Evolutionary conservation across 1,140 invertebrate species (phyloP).

Genomic region (Rhagoletis zephyria): DNA sequence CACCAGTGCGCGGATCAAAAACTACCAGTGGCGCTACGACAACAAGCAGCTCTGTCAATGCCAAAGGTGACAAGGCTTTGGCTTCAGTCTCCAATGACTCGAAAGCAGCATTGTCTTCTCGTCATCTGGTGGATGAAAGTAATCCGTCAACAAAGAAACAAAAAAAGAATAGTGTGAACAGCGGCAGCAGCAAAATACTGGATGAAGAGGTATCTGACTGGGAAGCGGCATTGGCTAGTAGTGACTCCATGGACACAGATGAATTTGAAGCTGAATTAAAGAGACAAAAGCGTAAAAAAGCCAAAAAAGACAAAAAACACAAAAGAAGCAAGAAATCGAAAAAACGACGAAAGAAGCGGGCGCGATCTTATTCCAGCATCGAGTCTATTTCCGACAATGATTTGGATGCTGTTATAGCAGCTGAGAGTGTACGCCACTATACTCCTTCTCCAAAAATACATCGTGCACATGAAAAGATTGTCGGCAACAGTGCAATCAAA

Average conservation of each 20-base stretch:
- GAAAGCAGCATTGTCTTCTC: not conserved
- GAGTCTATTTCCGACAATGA: slow-evolving; percentile 77
- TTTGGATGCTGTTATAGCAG: slow-evolving; percentile 69
- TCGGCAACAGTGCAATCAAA: slow-evolving; percentile 69
- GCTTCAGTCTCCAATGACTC: not conserved
- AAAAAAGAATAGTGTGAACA: slow-evolving; percentile 42
- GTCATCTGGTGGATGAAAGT: slow-evolving; percentile 11
- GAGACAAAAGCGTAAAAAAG: slow-evolving; percentile 77
- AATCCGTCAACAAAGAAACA: not conserved
- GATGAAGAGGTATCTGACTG: slow-evolving; percentile 57
- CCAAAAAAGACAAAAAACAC: slow-evolving; percentile 77
- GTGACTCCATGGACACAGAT: slow-evolving; percentile 69
- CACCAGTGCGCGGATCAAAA: slow-evolving; percentile 53
- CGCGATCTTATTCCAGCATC: slow-evolving; percentile 78
- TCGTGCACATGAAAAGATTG: slow-evolving; percentile 53
- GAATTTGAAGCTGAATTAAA: slow-evolving; percentile 71
- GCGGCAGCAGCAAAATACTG: slow-evolving; percentile 17
- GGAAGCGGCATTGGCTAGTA: slow-evolving; percentile 63
- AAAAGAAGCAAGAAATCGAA: slow-evolving; percentile 82
- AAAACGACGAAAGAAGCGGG: slow-evolving; percentile 78
- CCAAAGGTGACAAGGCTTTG: not conserved
- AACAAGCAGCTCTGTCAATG: not conserved
- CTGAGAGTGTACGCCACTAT: slow-evolving; percentile 59
- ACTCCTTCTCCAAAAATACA: slow-evolving; percentile 65
- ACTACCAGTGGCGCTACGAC: not conserved